Percentiles rank a stretch among this genome's conserved stretches.
These are phyloP conservation scores for Neotoxoptera formosana DNA, from an alignment of 1,140 invertebrate genomes.

Conservation along the genomic window DNA sequence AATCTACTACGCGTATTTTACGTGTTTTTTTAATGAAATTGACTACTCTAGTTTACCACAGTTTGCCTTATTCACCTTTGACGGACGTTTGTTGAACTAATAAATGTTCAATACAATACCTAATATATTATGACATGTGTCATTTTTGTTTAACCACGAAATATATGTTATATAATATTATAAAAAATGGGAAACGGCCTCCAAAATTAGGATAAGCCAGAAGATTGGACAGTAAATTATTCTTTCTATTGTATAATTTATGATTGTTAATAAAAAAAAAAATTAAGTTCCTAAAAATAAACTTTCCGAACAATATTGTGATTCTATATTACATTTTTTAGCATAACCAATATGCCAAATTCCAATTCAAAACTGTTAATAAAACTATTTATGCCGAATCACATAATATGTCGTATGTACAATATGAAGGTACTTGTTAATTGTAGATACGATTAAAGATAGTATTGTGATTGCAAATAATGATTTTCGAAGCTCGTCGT, in stretches of 20 bases:
- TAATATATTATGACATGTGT: not conserved
- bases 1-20: not conserved
- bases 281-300: not conserved
- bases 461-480: not conserved
- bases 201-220: not conserved
- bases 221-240: not conserved
- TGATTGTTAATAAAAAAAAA: not conserved
- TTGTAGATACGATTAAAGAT: no score
- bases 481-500: not conserved
- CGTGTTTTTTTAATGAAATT: not conserved
- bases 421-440: no score
- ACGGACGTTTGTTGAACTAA: constrained; percentile 13
- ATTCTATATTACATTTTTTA: no score
- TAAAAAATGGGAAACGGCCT: not conserved
- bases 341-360: no score
- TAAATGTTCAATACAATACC: not conserved
- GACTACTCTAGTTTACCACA: not conserved
- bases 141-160: not conserved
- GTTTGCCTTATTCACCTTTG: not conserved
- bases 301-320: not conserved
- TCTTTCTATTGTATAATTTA: not conserved
- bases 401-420: no score
- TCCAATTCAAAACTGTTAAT: no score
- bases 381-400: no score
- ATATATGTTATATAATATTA: not conserved